These are phyloP conservation scores for Aradophagus sp. DNA, from an alignment of 1,140 invertebrate genomes.

Conservation along the genomic window DNA sequence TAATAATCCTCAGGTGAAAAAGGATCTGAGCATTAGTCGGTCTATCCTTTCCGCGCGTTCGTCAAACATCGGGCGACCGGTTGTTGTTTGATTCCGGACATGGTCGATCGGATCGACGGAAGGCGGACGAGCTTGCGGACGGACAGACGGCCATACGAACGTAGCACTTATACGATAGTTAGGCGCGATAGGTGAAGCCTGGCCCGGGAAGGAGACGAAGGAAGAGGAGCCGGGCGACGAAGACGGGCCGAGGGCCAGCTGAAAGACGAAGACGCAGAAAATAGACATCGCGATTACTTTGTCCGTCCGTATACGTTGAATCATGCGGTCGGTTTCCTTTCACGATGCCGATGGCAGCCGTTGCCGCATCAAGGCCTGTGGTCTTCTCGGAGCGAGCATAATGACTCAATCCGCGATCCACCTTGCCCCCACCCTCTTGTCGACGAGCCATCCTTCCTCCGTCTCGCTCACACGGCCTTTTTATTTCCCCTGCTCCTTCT, in stretches of 20 bases:
- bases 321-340: conserved; percentile 72
- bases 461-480: conserved; percentile 13
- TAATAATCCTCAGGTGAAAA: too few species aligned
- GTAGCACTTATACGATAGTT: conserved; percentile 54
- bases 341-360: conserved; percentile 69
- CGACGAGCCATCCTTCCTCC: conserved; percentile 54
- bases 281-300: conserved; percentile 69
- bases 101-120: conserved; percentile 44
- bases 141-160: conserved; percentile 50
- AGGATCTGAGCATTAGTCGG: too few species aligned
- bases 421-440: conserved; percentile 63
- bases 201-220: too few species aligned
- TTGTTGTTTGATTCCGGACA: conserved; percentile 29
- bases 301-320: conserved; percentile 68
- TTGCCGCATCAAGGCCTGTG: conserved; percentile 72
- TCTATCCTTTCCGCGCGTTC: conserved; percentile 29
- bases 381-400: conserved; percentile 73
- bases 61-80: conserved; percentile 27
- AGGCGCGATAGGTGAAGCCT: conserved; percentile 50
- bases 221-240: conserved; percentile 23
- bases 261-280: conserved; percentile 54
- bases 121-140: conserved; percentile 50
- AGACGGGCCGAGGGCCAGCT: conserved; percentile 6
- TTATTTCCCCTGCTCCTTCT: conserved; percentile 1
- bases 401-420: conserved; percentile 76